A percentile compares a stretch with the other conserved stretches of the same genome.
Conservation (phyloP, 2,888 invertebrate genomes). For the Aporophyla lueneburgensis region DNA sequence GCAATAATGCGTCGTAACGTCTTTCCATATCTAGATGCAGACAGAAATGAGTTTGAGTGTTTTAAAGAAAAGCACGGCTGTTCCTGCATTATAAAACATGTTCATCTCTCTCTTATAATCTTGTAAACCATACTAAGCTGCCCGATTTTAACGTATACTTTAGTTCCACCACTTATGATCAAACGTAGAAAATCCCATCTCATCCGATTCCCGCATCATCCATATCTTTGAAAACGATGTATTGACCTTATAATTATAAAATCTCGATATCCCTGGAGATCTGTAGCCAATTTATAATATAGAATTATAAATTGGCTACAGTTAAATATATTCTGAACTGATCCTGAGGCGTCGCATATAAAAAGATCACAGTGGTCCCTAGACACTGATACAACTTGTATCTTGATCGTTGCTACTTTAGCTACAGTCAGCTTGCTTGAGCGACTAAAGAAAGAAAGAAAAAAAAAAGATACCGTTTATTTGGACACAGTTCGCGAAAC, state of each 20-base stretch:
- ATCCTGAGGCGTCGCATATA: slow-evolving; percentile 14
- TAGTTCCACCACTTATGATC: not conserved
- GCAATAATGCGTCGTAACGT: not conserved
- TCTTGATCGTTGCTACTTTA: slow-evolving; percentile 21
- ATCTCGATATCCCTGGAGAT: slow-evolving; percentile 23
- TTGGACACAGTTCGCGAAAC: no score
- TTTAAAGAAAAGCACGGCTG: not conserved
- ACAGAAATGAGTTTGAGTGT: not conserved
- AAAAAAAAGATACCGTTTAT: no score
- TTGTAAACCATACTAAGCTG: not conserved
- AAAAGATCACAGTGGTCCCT: slow-evolving; percentile 42
- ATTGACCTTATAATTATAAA: slow-evolving; percentile 26
- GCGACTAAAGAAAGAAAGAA: no score
- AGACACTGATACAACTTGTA: slow-evolving; percentile 10
- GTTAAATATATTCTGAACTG: slow-evolving; percentile 7
- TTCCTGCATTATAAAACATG: not conserved
- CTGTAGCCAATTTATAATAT: slow-evolving; percentile 35
- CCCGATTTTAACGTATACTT: no score
- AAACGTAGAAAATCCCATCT: not conserved
- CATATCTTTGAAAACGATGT: slow-evolving; percentile 17
- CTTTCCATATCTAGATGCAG: not conserved
- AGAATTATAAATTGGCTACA: no score
- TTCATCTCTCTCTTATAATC: not conserved
- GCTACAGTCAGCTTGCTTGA: not conserved
- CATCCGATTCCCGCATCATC: not conserved